Conservation (phyloP, 2,113 vertebrate species). For the Zootoca vivipara region DNA sequence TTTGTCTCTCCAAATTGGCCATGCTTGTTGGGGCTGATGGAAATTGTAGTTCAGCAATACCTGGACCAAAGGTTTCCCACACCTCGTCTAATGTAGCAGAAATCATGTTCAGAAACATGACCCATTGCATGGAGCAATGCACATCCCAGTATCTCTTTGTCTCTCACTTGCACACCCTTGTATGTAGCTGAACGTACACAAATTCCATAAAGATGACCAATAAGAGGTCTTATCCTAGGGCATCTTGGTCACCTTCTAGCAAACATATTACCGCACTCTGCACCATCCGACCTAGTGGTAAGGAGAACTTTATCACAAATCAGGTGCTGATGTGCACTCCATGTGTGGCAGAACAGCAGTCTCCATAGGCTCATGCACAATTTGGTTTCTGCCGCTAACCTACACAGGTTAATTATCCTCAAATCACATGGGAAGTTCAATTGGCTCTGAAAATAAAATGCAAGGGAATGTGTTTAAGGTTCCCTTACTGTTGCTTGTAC, state of each 20-base stretch:
- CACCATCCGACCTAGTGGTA: neutral
- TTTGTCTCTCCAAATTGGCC: no score
- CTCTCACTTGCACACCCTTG: neutral
- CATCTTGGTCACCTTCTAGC: neutral
- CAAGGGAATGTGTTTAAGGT: conserved; percentile 17
- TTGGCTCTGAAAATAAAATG: conserved; percentile 31
- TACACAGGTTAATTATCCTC: conserved; percentile 19
- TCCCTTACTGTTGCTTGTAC: conserved; percentile 7
- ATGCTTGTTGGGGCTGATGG: no score
- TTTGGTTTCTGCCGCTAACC: neutral
- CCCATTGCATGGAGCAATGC: neutral
- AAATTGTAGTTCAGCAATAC: no score
- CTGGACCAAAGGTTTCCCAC: no score
- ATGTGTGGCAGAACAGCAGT: neutral
- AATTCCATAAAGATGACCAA: neutral
- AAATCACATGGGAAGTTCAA: conserved; percentile 1
- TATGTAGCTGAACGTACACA: neutral
- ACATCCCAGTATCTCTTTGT: neutral
- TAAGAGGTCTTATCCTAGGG: neutral
- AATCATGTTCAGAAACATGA: neutral
- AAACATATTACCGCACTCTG: neutral
- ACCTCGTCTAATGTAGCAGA: neutral
- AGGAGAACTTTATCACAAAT: neutral
- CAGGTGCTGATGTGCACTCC: neutral
- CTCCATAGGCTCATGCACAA: neutral